These are phyloP conservation scores for Alectoris magna DNA, from an alignment of 2,797 vertebrate species.

Conservation along the genomic window DNA sequence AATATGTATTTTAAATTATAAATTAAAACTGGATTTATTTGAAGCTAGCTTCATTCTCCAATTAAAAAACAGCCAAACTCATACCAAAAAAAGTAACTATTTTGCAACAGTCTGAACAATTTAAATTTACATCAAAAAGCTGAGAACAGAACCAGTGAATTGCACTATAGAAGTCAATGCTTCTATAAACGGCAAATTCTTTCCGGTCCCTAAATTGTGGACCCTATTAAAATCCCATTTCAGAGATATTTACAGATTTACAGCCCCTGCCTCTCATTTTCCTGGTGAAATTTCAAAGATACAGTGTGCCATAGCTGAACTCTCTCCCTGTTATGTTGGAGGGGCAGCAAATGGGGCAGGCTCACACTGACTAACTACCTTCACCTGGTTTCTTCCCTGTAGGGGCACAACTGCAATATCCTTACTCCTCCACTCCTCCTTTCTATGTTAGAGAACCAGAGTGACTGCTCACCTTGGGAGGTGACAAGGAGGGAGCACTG, in stretches of 20 bases:
- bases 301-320: not conserved
- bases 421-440: not conserved
- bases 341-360: not conserved
- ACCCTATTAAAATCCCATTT: constrained; percentile 6
- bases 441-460: not conserved
- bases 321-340: not conserved
- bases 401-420: not conserved
- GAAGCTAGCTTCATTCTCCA: not conserved
- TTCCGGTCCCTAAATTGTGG: not conserved
- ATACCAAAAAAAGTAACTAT: not conserved
- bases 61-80: not conserved
- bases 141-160: not conserved
- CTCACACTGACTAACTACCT: not conserved
- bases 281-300: not conserved
- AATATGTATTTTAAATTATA: not conserved
- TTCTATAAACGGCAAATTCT: not conserved
- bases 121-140: not conserved
- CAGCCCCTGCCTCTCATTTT: not conserved
- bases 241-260: not conserved
- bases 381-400: not conserved
- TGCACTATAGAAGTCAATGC: not conserved
- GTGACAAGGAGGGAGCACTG: not conserved
- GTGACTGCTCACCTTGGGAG: not conserved
- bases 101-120: not conserved
- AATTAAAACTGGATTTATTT: not conserved